Base-by-base conservation (phyloP, 2,797 vertebrate species). In the Coregonus sp. region DNA sequence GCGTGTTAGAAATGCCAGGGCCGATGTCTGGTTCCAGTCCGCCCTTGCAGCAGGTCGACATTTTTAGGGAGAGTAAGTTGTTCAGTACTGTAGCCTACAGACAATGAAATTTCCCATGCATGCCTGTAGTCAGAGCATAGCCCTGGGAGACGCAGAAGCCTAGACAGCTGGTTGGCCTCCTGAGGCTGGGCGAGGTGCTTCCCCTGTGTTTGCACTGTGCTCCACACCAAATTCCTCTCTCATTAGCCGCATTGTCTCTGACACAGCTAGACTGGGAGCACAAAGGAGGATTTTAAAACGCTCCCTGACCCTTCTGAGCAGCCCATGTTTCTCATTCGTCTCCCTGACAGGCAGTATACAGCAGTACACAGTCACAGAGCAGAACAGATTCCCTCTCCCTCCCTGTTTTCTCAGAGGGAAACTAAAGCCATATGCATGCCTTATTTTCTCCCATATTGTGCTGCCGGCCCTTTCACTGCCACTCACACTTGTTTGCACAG, bases 401-500 rank as follows among this genome's bases (percentile, higher is more conserved):
- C n/a, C 16, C 74, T 47, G 78, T 73, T 74, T 59, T 25, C 66
- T 69, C 73, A 78, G 73, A 29, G 16, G 70, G 35, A 63, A 76
- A 75, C 76, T 85, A 82, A 83, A 81, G 87, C 81, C 87, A 87
- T 83, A 80, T 83, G 78, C 78, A 61, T 75, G 74, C 84, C 84
- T 75, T 80, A 74, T 12, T 47, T 47, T 47, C 81, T 82, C 77
- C 74, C 67, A 15, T 56, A 9, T 47, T 47, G 40, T 47, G 40
- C 40, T 47, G 40, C 90, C 89, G 87, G 89, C 63, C 77, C 77
- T 78, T 75, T 82, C 70, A 76, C 87, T 83, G 88, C 86, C 86
- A 83, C 75, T 90, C 87, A 89, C 12, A 14, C 79, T 80, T 93
- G 91, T 94, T 94, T 93, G 86, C 90, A 93, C 93, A 94, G 93